Evolutionary conservation across 2,888 invertebrate genomes (phyloP), one percentile per base, ranked within the genome.

Genomic region (Ennomos quercinarius): DNA sequence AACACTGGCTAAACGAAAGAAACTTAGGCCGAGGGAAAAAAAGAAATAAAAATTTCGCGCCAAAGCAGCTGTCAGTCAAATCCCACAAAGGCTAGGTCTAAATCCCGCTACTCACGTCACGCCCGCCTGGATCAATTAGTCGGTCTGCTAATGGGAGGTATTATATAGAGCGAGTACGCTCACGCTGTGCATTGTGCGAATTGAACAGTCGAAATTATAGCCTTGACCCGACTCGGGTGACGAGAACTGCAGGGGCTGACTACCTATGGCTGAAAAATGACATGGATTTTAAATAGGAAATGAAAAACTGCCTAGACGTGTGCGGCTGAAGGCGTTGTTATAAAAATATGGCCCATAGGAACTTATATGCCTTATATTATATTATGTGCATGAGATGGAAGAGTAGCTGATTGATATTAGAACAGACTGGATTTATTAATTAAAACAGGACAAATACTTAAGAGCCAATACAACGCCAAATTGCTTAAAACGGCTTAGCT

Each of bases 171-270:
- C 49, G 57, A 57, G 63, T 39, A 41, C 12, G 43, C 34, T 42
- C 63, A 42, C 57, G 64, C 64, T 53, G 69, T 55, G 71, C 54
- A 49, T 63, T 64, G 63, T 64, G 54, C 44, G 62, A 65, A 64
- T 53, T 65, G 68, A 64, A 67, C 68, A 68, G 50, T 67, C 59
- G 62, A 76, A 85, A 86, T 84, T 83, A 78, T 71, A 80, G 74
- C 78, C 74, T 83, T 80, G 77, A 76, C 72, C 73, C 71, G 75
- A 73, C 74, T 70, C 64, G 63, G 41, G 37, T 41, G 17, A 34
- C 51, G 69, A 40, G 9, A 12, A 34, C 38, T 3, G 61, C 68
- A 63, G 67, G 10, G 72, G 67, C 61, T 17, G 53, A 49, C 56
- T 71, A 79, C 72, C 38, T 60, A 69, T 66, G 60, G 60, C 41